Evolutionary conservation across 2,113 vertebrate species (phyloP), one percentile per base, ranked within the genome.

Genomic region (Apodemus sylvaticus): DNA sequence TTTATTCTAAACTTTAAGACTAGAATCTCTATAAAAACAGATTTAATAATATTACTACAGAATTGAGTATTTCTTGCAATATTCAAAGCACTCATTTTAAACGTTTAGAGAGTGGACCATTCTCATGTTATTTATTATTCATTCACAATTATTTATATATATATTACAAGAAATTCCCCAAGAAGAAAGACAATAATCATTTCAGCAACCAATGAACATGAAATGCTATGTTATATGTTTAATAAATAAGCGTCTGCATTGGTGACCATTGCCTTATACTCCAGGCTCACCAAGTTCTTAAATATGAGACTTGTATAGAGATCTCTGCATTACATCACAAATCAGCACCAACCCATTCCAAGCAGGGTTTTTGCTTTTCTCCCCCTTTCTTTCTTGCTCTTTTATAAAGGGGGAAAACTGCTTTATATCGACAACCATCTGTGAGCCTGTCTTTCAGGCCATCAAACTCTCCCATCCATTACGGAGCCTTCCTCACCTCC

Each of bases 381-480:
- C 29, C 93, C 7, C 14, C 2, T 0, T 39, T 64, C 22, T 5
- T 68, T 78, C 92, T 89, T 55, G 51, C 24, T 42, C 51, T 71
- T 95, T 97, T 96, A 97, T 48, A 88, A 94, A 93, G 95, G 95
- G 93, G 97, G 77, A 86, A 98, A 98, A 98, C 98, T 97, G 97
- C 98, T 99, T 98, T 98, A 98, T 98, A 98, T 98, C 83, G 24
- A 98, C 98, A 98, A 66, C 99, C 99, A 99, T 99, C 99, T 99
- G 99, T 98, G 98, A 99, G 98, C 94, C 98, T 98, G 98, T 98
- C 98, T 98, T 98, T 98, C 97, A 98, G 98, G 97, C 98, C 98
- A 99, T 99, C 98, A 99, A 99, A 98, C 98, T 98, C 98, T 98
- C 98, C 98, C 99, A 99, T 99, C 98, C 98, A 99, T 99, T 99